Evolutionary conservation across 2,797 vertebrate species (phyloP).

Genomic region (Nannoperca australis): DNA sequence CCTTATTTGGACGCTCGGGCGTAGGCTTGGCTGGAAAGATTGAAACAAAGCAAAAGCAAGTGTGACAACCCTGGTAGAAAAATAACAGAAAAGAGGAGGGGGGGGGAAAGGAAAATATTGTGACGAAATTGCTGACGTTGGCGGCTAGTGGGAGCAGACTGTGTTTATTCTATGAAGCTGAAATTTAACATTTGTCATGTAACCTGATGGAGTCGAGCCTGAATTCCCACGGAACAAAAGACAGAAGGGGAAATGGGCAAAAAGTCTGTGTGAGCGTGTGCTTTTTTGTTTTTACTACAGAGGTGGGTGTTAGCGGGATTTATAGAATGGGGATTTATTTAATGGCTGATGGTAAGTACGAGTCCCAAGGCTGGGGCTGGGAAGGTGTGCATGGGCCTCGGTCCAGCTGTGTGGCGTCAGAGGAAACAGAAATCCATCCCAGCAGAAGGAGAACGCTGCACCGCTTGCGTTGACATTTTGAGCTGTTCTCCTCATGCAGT

Average conservation of each 20-base stretch:
- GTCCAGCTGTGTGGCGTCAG: slow-evolving; percentile 78
- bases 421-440: slow-evolving; percentile 72
- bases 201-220: slow-evolving; percentile 72
- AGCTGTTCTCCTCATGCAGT: slow-evolving; percentile 38
- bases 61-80: slow-evolving; percentile 55
- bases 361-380: slow-evolving; percentile 72
- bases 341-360: slow-evolving; percentile 81
- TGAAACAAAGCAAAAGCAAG: slow-evolving; percentile 69
- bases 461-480: slow-evolving; percentile 53
- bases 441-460: slow-evolving; percentile 47
- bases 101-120: slow-evolving; percentile 35
- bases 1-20: slow-evolving; percentile 50
- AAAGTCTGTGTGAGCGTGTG: slow-evolving; percentile 43
- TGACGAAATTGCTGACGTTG: slow-evolving; percentile 83
- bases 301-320: slow-evolving; percentile 78
- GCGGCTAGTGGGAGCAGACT: slow-evolving; percentile 68
- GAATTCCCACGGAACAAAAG: slow-evolving; percentile 77
- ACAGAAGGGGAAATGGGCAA: slow-evolving; percentile 64
- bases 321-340: slow-evolving; percentile 82
- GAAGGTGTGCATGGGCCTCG: slow-evolving; percentile 73
- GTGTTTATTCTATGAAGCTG: slow-evolving; percentile 79
- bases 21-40: slow-evolving; percentile 64
- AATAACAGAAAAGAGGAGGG: not conserved
- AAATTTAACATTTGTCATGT: slow-evolving; percentile 84
- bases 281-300: slow-evolving; percentile 75